Evolutionary conservation across 2,888 invertebrate genomes (phyloP).

Genomic region (Tetranychus truncatus): DNA sequence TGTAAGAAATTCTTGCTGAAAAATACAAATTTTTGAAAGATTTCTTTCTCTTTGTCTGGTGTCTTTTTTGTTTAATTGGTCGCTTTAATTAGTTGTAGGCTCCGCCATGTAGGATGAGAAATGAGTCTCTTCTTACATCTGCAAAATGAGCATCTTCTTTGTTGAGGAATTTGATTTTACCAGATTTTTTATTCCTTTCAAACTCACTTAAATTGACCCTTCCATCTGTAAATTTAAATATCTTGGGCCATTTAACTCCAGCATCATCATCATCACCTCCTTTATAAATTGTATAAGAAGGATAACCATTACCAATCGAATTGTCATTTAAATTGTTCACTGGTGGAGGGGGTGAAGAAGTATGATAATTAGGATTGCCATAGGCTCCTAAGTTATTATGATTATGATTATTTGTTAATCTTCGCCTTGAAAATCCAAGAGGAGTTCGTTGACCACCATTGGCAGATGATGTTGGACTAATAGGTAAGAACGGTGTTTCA

Average conservation of each 20-base stretch:
- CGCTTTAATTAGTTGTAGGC: slow-evolving; percentile 18
- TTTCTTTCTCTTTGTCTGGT: too few relatives aligned
- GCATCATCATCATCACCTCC: slow-evolving; percentile 14
- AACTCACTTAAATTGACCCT: slow-evolving; percentile 23
- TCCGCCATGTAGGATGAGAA: slow-evolving; percentile 23
- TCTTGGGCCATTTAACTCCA: slow-evolving; percentile 22
- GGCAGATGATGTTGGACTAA: neutral
- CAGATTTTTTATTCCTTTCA: slow-evolving; percentile 22
- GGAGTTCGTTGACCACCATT: neutral
- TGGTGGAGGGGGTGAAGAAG: neutral
- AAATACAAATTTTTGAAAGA: too few relatives aligned
- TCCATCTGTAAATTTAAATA: slow-evolving; percentile 23
- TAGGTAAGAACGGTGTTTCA: slow-evolving; percentile 2
- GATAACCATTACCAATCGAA: slow-evolving; percentile 20
- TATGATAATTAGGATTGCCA: neutral
- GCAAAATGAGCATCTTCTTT: slow-evolving; percentile 15
- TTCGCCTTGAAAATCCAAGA: slow-evolving; percentile 14
- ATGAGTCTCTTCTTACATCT: slow-evolving; percentile 20
- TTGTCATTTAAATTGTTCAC: slow-evolving; percentile 14
- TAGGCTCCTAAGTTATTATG: neutral
- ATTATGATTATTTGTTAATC: slow-evolving; percentile 12
- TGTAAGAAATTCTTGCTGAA: too few relatives aligned
- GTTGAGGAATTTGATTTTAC: slow-evolving; percentile 19
- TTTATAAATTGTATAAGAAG: slow-evolving; percentile 16
- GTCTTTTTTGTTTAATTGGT: neutral